Conservation (phyloP, 2,888 invertebrate genomes). For the Philonicus albiceps region DNA sequence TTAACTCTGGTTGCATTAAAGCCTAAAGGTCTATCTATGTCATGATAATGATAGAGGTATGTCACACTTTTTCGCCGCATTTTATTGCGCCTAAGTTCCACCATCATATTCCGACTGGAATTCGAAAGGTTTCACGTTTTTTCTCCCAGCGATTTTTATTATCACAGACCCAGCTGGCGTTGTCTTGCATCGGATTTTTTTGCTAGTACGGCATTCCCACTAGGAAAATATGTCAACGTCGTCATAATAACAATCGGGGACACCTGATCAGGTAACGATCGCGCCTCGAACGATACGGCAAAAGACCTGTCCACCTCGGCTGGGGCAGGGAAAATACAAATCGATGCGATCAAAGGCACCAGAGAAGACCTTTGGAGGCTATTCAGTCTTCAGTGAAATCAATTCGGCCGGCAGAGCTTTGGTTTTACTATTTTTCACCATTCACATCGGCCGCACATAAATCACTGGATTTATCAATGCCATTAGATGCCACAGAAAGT, state of each 20-base stretch:
- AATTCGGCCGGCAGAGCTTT: background rate
- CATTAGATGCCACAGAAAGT: constrained; percentile 45
- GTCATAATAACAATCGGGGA: constrained; percentile 45
- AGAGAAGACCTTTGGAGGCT: constrained; percentile 28
- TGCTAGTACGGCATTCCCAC: constrained; percentile 40
- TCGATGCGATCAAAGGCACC: constrained; percentile 28
- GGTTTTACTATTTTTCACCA: constrained; percentile 44
- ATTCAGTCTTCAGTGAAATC: background rate
- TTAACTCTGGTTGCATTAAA: constrained; percentile 14
- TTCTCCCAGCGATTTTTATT: constrained; percentile 3
- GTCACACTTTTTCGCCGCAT: constrained; percentile 41
- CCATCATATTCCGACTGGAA: constrained; percentile 7
- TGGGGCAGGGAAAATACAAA: constrained; percentile 28
- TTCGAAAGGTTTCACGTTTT: constrained; percentile 27
- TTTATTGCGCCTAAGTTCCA: constrained; percentile 10
- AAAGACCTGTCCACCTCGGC: constrained; percentile 29
- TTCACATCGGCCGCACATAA: constrained; percentile 43
- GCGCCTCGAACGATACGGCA: background rate
- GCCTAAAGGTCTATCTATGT: constrained; percentile 43
- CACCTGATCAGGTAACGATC: constrained; percentile 42
- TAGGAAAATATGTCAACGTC: constrained; percentile 47
- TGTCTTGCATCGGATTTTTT: constrained; percentile 8
- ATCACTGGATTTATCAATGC: constrained; percentile 48
- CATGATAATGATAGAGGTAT: constrained; percentile 47
- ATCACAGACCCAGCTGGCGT: background rate